These are phyloP conservation scores for Xylophagus ater DNA, from an alignment of 2,888 invertebrate species.

Conservation along the genomic window DNA sequence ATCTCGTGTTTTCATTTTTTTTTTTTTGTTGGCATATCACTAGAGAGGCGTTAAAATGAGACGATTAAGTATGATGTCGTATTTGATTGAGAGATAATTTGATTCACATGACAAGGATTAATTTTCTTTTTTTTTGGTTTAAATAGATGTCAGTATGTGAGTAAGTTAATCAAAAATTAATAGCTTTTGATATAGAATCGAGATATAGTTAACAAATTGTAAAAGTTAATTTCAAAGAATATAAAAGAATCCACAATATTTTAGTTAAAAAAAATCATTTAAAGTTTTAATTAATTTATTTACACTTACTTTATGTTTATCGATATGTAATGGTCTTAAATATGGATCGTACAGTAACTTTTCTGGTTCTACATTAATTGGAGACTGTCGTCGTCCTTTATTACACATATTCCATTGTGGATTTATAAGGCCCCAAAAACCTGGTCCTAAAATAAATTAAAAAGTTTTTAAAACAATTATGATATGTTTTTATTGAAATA, in stretches of 20 bases:
- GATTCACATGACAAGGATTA: too few species aligned
- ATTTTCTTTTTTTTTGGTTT: too few species aligned
- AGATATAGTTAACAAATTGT: slow-evolving; percentile 4
- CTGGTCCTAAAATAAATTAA: slow-evolving; percentile 63
- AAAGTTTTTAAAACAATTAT: too few species aligned
- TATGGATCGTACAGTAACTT: slow-evolving; percentile 92
- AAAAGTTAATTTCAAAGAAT: background rate
- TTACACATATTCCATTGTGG: slow-evolving; percentile 97
- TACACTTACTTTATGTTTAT: slow-evolving; percentile 76
- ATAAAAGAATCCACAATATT: slow-evolving; percentile 1
- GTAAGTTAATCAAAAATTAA: too few species aligned
- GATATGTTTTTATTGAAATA: too few species aligned
- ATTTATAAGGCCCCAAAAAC: slow-evolving; percentile 97
- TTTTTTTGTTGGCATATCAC: background rate
- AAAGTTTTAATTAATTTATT: slow-evolving; percentile 1
- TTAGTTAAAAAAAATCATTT: slow-evolving; percentile 1
- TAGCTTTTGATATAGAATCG: background rate
- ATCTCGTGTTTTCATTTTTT: slow-evolving; percentile 8
- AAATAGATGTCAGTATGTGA: too few species aligned
- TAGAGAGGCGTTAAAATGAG: slow-evolving; percentile 5
- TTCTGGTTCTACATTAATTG: slow-evolving; percentile 92
- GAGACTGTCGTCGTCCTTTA: slow-evolving; percentile 91
- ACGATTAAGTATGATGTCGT: slow-evolving; percentile 14
- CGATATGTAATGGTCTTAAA: slow-evolving; percentile 79
- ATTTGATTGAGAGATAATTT: slow-evolving; percentile 16